Evolutionary conservation across 2,113 vertebrate species (phyloP), one percentile per base, ranked within the genome.

Genomic region (Amazona vittata): DNA sequence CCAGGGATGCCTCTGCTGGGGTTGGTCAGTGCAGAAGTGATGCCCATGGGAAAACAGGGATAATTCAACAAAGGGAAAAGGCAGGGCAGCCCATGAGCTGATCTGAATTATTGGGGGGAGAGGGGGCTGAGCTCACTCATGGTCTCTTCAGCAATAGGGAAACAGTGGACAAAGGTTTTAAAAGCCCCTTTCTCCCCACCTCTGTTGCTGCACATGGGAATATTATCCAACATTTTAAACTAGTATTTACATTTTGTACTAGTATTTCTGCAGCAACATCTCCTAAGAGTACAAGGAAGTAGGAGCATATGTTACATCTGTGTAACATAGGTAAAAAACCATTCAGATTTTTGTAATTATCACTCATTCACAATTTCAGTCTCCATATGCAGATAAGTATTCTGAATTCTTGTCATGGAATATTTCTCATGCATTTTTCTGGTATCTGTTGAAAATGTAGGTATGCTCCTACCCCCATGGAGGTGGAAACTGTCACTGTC

Each of bases 1-100:
- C n/a, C 1, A 0, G 31, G 53, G 43, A 19, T 39, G 50, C 22
- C 83, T 60, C 84, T 87, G 57, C 21, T 1, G 0, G 37, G 33
- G n/a, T 31, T 6, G 2, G 1, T 0, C 2, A 1, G 15, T 1
- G 4, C 57, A 22, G 62, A 18, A 89, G 20, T 1, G 5, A 7
- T 35, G 28, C 15, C 50, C 9, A 3, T 3, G 0, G n/a, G 29
- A 65, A 2, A 11, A 10, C 1, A 8, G 57, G 43, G 63, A 8
- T 53, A 52, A n/a, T 12, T 11, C 35, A 20, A 76, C 41, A 49
- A 44, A 49, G 5, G 11, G 9, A 52, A 60, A 67, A 35, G 22
- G 12, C n/a, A 39, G 50, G 17, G 31, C 37, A 78, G 63, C 59
- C 39, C 24, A 1, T 25, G 41, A 47, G 31, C 35, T n/a, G 39